Percentiles rank a stretch among this genome's conserved stretches.
Evolutionary conservation across 2,113 vertebrate species (phyloP).

Genomic region (Tautogolabrus adspersus): DNA sequence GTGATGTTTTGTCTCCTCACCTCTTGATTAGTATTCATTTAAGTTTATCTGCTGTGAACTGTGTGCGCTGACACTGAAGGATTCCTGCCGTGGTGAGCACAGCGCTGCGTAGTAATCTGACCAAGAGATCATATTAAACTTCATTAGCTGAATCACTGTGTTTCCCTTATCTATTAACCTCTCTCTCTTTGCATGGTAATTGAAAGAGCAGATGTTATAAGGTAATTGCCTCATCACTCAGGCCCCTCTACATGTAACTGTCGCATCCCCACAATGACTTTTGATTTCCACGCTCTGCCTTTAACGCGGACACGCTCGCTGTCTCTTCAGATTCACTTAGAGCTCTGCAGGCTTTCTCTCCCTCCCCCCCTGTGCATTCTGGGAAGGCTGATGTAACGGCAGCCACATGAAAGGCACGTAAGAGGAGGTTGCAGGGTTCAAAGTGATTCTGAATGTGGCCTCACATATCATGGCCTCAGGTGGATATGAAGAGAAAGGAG

Average conservation of each 20-base stretch:
- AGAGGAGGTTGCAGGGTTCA: conserved; percentile 17
- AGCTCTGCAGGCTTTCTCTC: conserved; percentile 8
- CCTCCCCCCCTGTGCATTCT: conserved; percentile 22
- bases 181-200: conserved; percentile 58
- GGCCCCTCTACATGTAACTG: conserved; percentile 52
- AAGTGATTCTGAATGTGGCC: conserved; percentile 36
- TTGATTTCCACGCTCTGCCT: conserved; percentile 52
- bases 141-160: conserved; percentile 64
- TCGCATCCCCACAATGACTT: conserved; percentile 47
- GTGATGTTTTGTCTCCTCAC: conserved; percentile 14
- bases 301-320: conserved; percentile 19
- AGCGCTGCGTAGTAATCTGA: conserved; percentile 39
- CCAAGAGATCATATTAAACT: conserved; percentile 60
- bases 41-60: conserved; percentile 54
- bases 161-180: conserved; percentile 71
- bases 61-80: conserved; percentile 34
- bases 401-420: conserved; percentile 28
- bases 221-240: conserved; percentile 76
- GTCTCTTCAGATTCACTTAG: conserved; percentile 47
- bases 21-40: conserved; percentile 45
- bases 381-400: conserved; percentile 19
- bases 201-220: conserved; percentile 74
- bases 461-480: conserved; percentile 28
- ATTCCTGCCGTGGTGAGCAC: conserved; percentile 46
- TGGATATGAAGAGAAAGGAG: conserved; percentile 13